Base-by-base conservation (phyloP, 1,140 invertebrate genomes). In the Cydia fagiglandana region DNA sequence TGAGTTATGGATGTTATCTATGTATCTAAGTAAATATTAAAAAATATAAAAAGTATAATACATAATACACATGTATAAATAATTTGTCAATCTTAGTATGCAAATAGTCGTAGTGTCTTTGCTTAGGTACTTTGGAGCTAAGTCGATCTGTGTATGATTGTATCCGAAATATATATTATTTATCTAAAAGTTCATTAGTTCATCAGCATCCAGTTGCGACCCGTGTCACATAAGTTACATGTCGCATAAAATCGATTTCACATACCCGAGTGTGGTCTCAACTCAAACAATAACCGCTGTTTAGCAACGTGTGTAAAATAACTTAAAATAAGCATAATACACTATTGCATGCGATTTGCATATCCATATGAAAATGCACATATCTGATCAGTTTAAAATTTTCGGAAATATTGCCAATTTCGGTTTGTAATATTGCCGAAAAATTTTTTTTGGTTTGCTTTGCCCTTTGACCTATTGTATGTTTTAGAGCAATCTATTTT, bases 231-330 rank as follows among this genome's bases (percentile, higher is more conserved):
- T 53, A 53, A n/a, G n/a, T 47, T 4, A 47, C 45, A 53, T 17
- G 50, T 53, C 0, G 6, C 50, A 53, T 53, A 53, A 53, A 53
- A 17, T 53, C 15, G n/a, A 53, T 53, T 53, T 53, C 50, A 53
- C 50, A 53, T 53, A n/a, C n/a, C 17, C 50, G 1, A 53, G 56
- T 61, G 20, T 24, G 56, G 20, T 61, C 10, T 61, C 15, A 61
- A 24, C 56, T 20, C 56, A 20, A 61, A 61, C 56, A 61, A 61
- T 61, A 20, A 24, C 15, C 9, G 6, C 56, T 61, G 1, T 61
- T 61, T 61, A 61, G 56, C 56, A 61, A 61, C 20, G 17, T 4
- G 56, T 10, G 56, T 17, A 61, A 61, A 61, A 61, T 61, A 61
- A 24, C 3, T 20, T 17, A 61, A 61, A 61, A 61, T 61, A 61